Percentiles rank a stretch among this genome's conserved stretches.
Conservation (phyloP, 92 coral and sea anemone species). For the Plumapathes pennacea region DNA sequence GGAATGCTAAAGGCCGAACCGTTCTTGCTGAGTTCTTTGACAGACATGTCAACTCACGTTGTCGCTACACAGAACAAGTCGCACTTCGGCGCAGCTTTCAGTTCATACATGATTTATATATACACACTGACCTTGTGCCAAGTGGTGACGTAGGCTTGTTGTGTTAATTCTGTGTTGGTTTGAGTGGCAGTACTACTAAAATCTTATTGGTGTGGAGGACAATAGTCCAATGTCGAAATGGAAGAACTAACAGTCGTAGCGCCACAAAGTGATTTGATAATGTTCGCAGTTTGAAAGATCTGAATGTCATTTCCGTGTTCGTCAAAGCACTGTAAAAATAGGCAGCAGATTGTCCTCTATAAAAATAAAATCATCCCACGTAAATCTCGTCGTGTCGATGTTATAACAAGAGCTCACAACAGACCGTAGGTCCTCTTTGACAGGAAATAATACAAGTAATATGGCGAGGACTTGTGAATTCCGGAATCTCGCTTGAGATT, state of each 20-base stretch:
- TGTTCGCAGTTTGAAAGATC: constrained; percentile 6
- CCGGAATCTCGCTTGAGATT: no score
- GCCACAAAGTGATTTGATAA: constrained; percentile 32
- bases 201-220: constrained; percentile 30
- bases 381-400: no score
- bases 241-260: constrained; percentile 31
- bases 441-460: no score
- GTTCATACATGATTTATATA: constrained; percentile 41
- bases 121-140: constrained; percentile 43
- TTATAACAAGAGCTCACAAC: no score
- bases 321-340: no score
- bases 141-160: constrained; percentile 50
- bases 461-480: no score
- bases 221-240: constrained; percentile 18
- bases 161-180: constrained; percentile 43
- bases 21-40: constrained; percentile 74
- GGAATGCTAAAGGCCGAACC: constrained; percentile 89
- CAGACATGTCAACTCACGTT: constrained; percentile 43
- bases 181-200: constrained; percentile 1
- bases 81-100: constrained; percentile 20
- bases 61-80: constrained; percentile 24
- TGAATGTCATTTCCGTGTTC: constrained; percentile 23
- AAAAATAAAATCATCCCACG: no score
- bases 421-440: no score
- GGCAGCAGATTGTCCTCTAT: no score